phyloP scores from a whole-genome alignment of 2,888 invertebrate species.

The Drosophila niveifrons region DNA sequence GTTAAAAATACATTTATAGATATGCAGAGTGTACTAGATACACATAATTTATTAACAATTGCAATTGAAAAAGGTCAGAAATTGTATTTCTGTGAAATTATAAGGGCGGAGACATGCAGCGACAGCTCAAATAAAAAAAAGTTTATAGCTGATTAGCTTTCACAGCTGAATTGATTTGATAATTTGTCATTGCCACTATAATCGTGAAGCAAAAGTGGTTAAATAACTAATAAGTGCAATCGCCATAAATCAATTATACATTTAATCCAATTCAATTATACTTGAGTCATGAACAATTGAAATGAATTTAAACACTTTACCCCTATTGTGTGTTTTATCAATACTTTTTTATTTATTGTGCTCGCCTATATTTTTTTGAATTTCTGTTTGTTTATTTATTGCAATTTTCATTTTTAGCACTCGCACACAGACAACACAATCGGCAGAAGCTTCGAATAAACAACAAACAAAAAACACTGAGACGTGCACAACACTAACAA shows the following conservation, averaged over 20 bases:
- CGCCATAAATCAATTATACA: neutral
- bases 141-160: neutral
- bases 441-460: constrained; percentile 16
- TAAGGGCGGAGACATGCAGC: neutral
- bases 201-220: neutral
- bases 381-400: constrained; percentile 24
- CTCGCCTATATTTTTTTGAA: constrained; percentile 6
- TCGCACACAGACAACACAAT: constrained; percentile 10
- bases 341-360: neutral
- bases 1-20: constrained; percentile 36
- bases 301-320: neutral
- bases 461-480: constrained; percentile 15
- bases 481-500: constrained; percentile 27
- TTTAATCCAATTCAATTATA: neutral
- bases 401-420: constrained; percentile 35
- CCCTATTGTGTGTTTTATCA: neutral
- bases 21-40: constrained; percentile 17
- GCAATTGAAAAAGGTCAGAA: constrained; percentile 6
- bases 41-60: constrained; percentile 33
- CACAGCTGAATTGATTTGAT: neutral
- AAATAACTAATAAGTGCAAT: no score
- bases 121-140: neutral
- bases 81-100: neutral
- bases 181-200: neutral
- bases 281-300: neutral